Evolutionary conservation across 2,113 vertebrate genomes (phyloP), one percentile per base, ranked within the genome.

Genomic region (Sula dactylatra): DNA sequence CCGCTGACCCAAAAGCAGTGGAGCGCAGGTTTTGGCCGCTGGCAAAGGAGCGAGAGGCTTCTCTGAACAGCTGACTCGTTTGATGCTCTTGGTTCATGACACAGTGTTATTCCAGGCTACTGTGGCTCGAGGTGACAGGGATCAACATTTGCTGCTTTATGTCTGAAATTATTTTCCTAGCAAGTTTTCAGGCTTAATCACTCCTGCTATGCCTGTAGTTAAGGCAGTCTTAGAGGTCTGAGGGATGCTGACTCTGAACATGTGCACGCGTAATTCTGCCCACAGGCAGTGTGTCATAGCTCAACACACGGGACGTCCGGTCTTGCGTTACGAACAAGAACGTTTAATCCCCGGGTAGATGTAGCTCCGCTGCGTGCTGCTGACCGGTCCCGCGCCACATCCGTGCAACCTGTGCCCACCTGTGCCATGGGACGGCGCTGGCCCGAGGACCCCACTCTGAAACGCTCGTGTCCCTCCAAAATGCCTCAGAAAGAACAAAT

Each of bases 281-380:
- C 14, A 14, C 16, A 6, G 45, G 70, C 54, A 59, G 32, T 6
- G 4, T 3, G 27, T 29, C 54, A 2, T 1, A 13, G 36, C 45
- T 54, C 70, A 29, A 4, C 2, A 1, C 7, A 1, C 2, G 34
- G 34, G 31, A 12, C 14, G n/a, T 5, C 50, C 10, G 50, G n/a
- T 13, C 49, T 24, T 5, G 11, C 6, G 26, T 22, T 32, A 27
- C 21, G 15, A 12, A n/a, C 42, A 11, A 0, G 3, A 36, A 5
- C 18, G 0, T 12, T 22, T 52, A 3, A 16, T 21, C 4, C 45
- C 21, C n/a, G 42, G 2, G 31, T n/a, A 13, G 72, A 27, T 4
- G 49, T 15, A 27, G 49, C 40, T 36, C 31, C 12, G 42, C n/a
- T 18, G 10, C 3, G 2, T 54, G 59, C 61, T 38, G 38, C 44